phyloP scores from a whole-genome alignment of 2,888 invertebrate species.

The Zaprionus obscuricornis region DNA sequence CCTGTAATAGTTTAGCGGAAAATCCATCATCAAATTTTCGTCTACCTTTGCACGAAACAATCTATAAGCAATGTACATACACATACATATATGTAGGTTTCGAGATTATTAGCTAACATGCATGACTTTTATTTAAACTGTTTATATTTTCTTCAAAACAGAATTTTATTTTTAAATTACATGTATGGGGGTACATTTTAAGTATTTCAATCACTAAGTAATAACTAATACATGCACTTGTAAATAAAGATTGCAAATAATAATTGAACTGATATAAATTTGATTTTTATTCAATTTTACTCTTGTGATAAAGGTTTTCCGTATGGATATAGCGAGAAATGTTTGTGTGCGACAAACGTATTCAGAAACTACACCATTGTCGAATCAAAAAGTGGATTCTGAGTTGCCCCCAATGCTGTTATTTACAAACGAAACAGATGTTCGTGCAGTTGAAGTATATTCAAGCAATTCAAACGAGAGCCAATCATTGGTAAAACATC shows the following conservation, averaged over 20 bases:
- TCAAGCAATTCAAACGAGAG: slow-evolving; percentile 28
- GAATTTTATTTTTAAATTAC: no score
- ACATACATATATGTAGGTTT: not conserved
- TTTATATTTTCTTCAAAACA: no score
- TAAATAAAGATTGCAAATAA: no score
- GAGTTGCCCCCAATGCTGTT: slow-evolving; percentile 10
- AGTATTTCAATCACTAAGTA: slow-evolving; percentile 43
- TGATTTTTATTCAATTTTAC: not conserved
- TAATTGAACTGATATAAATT: not conserved
- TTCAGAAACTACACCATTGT: slow-evolving; percentile 57
- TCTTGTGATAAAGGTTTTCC: slow-evolving; percentile 84
- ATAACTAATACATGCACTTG: no score
- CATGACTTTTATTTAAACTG: no score
- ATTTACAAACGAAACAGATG: no score
- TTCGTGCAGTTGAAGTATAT: slow-evolving; percentile 22
- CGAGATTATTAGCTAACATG: no score
- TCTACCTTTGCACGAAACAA: no score
- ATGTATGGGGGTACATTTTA: slow-evolving; percentile 56
- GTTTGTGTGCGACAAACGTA: slow-evolving; percentile 86
- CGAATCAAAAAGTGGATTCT: slow-evolving; percentile 18
- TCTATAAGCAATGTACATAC: not conserved
- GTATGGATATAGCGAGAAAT: slow-evolving; percentile 92
- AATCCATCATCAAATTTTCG: no score
- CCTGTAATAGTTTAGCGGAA: no score
- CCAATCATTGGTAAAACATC: slow-evolving; percentile 59